Evolutionary conservation across 2,888 invertebrate genomes (phyloP).

Genomic region (Stenichneumon culpator): DNA sequence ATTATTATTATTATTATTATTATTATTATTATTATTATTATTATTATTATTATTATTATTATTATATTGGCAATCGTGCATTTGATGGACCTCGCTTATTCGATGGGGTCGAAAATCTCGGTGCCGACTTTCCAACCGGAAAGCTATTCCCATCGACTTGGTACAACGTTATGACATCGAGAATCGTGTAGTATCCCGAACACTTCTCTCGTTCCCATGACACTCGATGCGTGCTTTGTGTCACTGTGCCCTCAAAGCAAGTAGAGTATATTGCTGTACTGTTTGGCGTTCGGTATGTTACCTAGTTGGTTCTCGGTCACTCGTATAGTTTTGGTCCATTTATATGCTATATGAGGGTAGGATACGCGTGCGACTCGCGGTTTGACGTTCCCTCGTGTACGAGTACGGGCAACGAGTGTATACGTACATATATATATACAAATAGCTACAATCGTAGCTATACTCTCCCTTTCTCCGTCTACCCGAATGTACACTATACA

Average conservation of each 20-base stretch:
- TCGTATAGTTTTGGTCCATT: conserved; percentile 20
- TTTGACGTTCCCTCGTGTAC: conserved; percentile 26
- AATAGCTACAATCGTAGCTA: background rate
- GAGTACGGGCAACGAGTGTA: background rate
- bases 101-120: background rate
- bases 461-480: background rate
- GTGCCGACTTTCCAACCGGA: background rate
- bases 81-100: background rate
- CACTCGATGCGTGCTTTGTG: background rate
- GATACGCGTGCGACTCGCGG: conserved; percentile 21
- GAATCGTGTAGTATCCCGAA: background rate
- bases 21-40: no score
- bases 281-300: background rate
- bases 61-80: background rate
- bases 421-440: conserved; percentile 6
- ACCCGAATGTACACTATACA: conserved; percentile 36
- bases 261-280: background rate
- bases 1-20: no score
- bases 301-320: background rate
- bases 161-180: background rate
- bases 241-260: background rate
- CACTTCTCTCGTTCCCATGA: background rate
- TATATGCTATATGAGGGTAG: conserved; percentile 36
- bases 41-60: no score
- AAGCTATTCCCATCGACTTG: background rate